Percentiles rank a stretch among this genome's conserved stretches.
phyloP scores from a whole-genome alignment of 2,797 vertebrate species.

The Oreochromis grahami region DNA sequence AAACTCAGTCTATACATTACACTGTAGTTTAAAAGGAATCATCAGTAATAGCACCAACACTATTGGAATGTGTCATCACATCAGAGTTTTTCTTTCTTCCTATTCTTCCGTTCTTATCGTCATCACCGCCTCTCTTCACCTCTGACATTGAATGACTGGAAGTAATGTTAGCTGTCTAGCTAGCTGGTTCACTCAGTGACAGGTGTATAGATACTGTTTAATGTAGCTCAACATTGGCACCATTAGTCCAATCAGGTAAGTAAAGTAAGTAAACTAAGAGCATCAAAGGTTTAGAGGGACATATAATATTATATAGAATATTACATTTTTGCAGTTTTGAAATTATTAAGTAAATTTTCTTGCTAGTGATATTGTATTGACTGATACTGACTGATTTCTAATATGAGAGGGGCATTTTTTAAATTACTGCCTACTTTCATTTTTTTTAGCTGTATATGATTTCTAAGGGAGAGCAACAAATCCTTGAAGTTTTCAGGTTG shows the following conservation, averaged over 20 bases:
- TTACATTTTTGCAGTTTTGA: not conserved
- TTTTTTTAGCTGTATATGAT: not conserved
- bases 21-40: not conserved
- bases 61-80: not conserved
- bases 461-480: not conserved
- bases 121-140: not conserved
- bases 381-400: not conserved
- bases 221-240: not conserved
- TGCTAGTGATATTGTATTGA: not conserved
- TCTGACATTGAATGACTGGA: not conserved
- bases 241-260: not conserved
- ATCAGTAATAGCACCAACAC: fast-evolving
- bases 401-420: not conserved
- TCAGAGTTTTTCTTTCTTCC: not conserved
- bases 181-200: not conserved
- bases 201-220: not conserved
- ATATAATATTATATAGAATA: not conserved
- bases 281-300: fast-evolving
- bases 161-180: not conserved
- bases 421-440: not conserved
- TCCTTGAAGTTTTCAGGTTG: not conserved
- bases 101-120: fast-evolving
- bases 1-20: not conserved
- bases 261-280: not conserved
- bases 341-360: fast-evolving